Evolutionary conservation across 2,888 invertebrate genomes (phyloP), one percentile per base, ranked within the genome.

Genomic region (Sylvicola fuscatus): DNA sequence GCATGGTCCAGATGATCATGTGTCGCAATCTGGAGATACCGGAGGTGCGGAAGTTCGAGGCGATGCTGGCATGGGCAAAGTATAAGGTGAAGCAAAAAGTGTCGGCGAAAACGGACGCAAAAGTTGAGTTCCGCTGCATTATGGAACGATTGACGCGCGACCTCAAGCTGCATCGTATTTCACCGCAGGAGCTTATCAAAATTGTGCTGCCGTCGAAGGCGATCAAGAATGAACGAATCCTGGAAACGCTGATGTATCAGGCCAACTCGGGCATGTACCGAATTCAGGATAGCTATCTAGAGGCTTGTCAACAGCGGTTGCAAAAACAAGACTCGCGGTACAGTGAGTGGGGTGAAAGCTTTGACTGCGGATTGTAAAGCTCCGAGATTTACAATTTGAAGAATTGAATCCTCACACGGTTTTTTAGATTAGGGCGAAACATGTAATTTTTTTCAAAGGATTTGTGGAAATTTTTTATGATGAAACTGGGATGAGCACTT

Each of bases 1-100:
- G 89, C 3, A 87, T 90, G 86, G 87, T 89, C 14, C 84, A 86
- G 52, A 83, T 83, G 81, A 83, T 86, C 44, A 84, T 86, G 83
- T 78, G 78, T 56, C 72, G 90, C n/a, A 82, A 80, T 51, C 66
- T 89, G 42, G 84, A 86, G 50, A 80, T 89, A 34, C 75, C 80
- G 0, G 90, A 90, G 56, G 79, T 90, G 28, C 68, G 78, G 35
- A 90, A 90, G 57, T 90, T 90, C 53, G 86, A 90, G 58, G 86
- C 87, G 2, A 90, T 90, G 89, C 66, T 89, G 33, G 70, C 72
- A 38, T 90, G 90, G 90, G 83, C 89, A 6, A 71, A 76, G 41
- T 72, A 84, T 56, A 80, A 82, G 60, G 80, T 87, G 46, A 58
- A 58, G 41, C 48, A 72, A 47, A 80, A 77, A 59, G 70, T 78